Conservation (phyloP, 2,888 invertebrate genomes). For the Agrotis puta region DNA sequence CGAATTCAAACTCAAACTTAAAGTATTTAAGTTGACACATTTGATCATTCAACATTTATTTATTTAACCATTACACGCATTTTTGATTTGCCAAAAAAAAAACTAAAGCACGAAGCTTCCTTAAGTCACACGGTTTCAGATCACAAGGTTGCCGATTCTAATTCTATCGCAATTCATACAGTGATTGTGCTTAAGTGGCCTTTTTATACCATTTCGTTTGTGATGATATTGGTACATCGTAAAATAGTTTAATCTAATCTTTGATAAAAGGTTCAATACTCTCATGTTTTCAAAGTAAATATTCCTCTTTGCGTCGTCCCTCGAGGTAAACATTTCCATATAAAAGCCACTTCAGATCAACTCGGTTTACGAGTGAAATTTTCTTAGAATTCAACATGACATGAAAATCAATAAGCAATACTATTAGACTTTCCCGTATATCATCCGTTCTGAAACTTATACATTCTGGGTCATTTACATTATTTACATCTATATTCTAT, state of each 20-base stretch:
- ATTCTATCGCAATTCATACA: no score
- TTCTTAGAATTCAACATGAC: conserved; percentile 5
- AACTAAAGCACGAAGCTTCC: no score
- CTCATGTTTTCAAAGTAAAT: conserved; percentile 25
- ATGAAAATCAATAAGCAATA: conserved; percentile 16
- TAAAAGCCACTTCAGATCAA: neutral
- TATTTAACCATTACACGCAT: no score
- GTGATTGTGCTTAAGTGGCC: no score
- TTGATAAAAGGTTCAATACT: neutral
- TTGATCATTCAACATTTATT: no score
- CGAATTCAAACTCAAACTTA: no score
- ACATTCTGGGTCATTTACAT: neutral
- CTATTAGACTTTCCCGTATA: neutral
- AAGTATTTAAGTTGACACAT: no score
- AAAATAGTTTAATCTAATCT: conserved; percentile 3
- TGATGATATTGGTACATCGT: neutral
- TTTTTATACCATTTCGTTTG: neutral
- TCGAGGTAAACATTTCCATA: conserved; percentile 7
- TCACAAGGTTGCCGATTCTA: no score
- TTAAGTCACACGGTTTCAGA: no score
- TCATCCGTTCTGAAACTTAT: neutral
- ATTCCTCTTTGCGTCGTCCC: neutral
- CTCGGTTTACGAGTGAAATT: conserved; percentile 3
- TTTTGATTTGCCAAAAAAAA: no score
- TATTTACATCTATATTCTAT: neutral